Percentiles rank a stretch among this genome's conserved stretches.
Evolutionary conservation across 2,113 vertebrate species (phyloP).

Genomic region (Corythoichthys intestinalis): DNA sequence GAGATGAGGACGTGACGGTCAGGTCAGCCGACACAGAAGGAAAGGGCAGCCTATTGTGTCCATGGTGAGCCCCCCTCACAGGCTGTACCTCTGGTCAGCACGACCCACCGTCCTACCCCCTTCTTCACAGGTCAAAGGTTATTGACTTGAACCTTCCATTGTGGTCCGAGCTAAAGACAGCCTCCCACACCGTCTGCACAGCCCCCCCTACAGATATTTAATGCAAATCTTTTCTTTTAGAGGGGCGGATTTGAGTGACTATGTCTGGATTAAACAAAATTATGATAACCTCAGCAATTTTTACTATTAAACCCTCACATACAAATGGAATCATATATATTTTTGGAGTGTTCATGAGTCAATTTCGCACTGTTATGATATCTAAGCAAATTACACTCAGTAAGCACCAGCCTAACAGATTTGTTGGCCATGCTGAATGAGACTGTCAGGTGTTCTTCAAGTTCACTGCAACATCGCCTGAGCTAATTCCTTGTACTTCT

Average conservation of each 20-base stretch:
- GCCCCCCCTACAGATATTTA: not conserved
- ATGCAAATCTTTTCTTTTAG: not conserved
- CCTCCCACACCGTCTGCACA: conserved; percentile 12
- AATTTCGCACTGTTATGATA: not conserved
- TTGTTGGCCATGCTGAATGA: too few relatives aligned
- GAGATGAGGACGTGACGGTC: conserved; percentile 72
- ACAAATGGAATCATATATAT: not conserved
- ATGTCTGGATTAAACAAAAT: not conserved
- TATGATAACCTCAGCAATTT: not conserved
- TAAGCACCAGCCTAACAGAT: too few relatives aligned
- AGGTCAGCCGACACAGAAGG: conserved; percentile 49
- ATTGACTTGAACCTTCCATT: conserved; percentile 22
- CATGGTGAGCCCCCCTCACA: conserved; percentile 4
- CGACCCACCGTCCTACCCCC: conserved; percentile 34
- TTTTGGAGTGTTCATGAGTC: not conserved
- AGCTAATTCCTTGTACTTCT: too few relatives aligned
- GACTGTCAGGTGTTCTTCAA: too few relatives aligned
- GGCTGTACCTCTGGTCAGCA: conserved; percentile 50
- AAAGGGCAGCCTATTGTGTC: conserved; percentile 43
- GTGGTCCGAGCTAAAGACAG: conserved; percentile 22
- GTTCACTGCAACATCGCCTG: too few relatives aligned
- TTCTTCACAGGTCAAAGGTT: conserved; percentile 46
- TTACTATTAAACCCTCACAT: not conserved
- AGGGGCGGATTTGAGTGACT: not conserved
- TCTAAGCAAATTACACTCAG: too few relatives aligned